Conservation (phyloP, 2,888 invertebrate genomes). For the Drosophila barbarae region DNA sequence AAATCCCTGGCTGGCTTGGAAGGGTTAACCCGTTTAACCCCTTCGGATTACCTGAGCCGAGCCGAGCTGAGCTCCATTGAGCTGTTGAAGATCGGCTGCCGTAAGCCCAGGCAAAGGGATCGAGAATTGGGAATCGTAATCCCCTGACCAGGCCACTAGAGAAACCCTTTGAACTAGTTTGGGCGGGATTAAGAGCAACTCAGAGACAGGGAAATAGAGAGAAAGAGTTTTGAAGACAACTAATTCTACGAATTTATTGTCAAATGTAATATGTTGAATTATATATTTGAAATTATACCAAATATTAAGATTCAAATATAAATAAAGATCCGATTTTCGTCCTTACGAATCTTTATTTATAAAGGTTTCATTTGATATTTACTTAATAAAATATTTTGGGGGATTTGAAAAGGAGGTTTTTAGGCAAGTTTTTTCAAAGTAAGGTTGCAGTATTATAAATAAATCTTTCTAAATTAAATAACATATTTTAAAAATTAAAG, state of each 20-base stretch:
- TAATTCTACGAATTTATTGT: conserved; percentile 49
- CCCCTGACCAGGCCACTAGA: conserved; percentile 35
- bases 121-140: conserved; percentile 42
- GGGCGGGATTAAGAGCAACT: conserved; percentile 48
- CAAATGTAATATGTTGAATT: neutral
- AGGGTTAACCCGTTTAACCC: conserved; percentile 69
- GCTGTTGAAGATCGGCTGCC: conserved; percentile 59
- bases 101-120: conserved; percentile 43
- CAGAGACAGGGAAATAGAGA: conserved; percentile 1
- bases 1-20: conserved; percentile 49
- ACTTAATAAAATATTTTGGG: too few relatives aligned
- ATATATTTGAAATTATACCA: neutral
- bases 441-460: neutral
- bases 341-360: too few relatives aligned
- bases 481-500: too few relatives aligned
- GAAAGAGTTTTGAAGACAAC: neutral
- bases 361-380: too few relatives aligned
- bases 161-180: conserved; percentile 60
- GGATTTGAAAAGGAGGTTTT: too few relatives aligned
- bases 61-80: conserved; percentile 64
- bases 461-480: neutral
- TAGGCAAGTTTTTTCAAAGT: neutral
- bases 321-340: neutral
- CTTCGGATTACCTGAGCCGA: conserved; percentile 63
- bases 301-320: neutral